Percentiles rank a stretch among this genome's conserved stretches.
Conservation (phyloP, 1,140 invertebrate genomes). For the Diploscapter pachys region DNA sequence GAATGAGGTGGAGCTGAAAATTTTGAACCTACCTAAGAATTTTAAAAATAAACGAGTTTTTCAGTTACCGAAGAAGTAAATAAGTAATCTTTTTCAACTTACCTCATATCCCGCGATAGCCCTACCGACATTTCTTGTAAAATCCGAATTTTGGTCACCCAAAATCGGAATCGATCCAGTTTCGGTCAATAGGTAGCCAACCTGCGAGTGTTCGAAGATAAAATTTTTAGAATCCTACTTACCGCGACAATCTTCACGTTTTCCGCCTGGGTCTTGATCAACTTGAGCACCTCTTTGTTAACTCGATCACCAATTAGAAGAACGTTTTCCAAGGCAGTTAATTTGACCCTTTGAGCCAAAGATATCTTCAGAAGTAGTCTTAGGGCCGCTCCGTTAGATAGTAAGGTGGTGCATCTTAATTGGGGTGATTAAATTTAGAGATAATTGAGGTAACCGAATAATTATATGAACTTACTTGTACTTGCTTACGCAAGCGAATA, state of each 20-base stretch:
- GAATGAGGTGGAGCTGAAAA: slow-evolving; percentile 23
- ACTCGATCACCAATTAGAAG: slow-evolving; percentile 55
- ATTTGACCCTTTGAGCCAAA: slow-evolving; percentile 39
- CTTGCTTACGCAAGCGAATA: slow-evolving; percentile 53
- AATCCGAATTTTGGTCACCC: slow-evolving; percentile 55
- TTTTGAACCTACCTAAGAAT: too few relatives aligned
- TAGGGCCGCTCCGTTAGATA: slow-evolving; percentile 53
- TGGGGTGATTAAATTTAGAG: slow-evolving; percentile 19
- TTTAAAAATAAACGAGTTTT: slow-evolving; percentile 8
- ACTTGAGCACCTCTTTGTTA: slow-evolving; percentile 44
- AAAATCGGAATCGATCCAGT: slow-evolving; percentile 50
- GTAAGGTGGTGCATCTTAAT: slow-evolving; percentile 45
- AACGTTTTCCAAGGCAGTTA: slow-evolving; percentile 50
- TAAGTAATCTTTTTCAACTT: not conserved
- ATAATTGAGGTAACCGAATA: slow-evolving; percentile 25
- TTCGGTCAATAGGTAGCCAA: slow-evolving; percentile 57
- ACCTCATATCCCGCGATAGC: slow-evolving; percentile 53
- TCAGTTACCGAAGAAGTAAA: too few relatives aligned
- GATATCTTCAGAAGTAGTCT: slow-evolving; percentile 50
- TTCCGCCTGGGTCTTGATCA: slow-evolving; percentile 44
- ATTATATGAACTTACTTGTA: slow-evolving; percentile 28
- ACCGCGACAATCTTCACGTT: slow-evolving; percentile 57
- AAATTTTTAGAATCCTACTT: slow-evolving; percentile 19
- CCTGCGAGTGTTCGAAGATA: slow-evolving; percentile 22
- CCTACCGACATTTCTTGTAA: slow-evolving; percentile 47